Evolutionary conservation across 2,797 vertebrate species (phyloP), one percentile per base, ranked within the genome.

Genomic region (Phrynocephalus guinanensis): DNA sequence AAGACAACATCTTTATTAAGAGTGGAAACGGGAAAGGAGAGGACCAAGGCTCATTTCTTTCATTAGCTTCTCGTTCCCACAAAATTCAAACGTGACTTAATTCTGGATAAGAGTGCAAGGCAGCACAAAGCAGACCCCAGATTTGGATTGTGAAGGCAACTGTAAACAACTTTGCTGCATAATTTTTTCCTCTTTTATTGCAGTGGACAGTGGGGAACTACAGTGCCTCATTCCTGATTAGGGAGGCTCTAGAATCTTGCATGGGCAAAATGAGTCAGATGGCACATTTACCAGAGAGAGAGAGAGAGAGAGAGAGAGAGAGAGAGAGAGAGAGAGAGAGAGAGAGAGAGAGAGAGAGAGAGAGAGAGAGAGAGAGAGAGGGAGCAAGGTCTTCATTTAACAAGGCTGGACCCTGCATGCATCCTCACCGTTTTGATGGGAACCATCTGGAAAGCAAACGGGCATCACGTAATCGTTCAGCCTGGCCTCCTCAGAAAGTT

Each of bases 381-480:
- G n/a, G n/a, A n/a, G n/a, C n/a, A n/a, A n/a, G n/a, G n/a, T 33
- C 3, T 16, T 7, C 9, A 7, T 28, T 66, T 44, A 7, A 11
- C 11, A 13, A 3, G 8, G 9, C 11, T 2, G 10, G 1, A 0
- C 30, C 48, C 1, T 3, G 1, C 5, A 20, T 44, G 38, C 11
- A 9, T 30, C 1, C 87, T 66, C 92, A 96, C 96, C 95, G 95
- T 92, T 73, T 3, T 63, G 52, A 0, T 44, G 10, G 11, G 91
- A 80, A 1, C 81, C 68, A n/a, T 95, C 90, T 0, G 96, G 96
- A 33, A 97, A 90, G 80, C 96, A 97, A 80, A 96, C 70, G 3
- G 96, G 96, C 93, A 95, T 95, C 86, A 97, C 95, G 0, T 93
- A 95, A 68, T 95, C 52, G 2, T 93, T 96, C 87, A 97, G 87